phyloP scores from a whole-genome alignment of 2,113 vertebrate species.

The Phalacrocorax carbo region DNA sequence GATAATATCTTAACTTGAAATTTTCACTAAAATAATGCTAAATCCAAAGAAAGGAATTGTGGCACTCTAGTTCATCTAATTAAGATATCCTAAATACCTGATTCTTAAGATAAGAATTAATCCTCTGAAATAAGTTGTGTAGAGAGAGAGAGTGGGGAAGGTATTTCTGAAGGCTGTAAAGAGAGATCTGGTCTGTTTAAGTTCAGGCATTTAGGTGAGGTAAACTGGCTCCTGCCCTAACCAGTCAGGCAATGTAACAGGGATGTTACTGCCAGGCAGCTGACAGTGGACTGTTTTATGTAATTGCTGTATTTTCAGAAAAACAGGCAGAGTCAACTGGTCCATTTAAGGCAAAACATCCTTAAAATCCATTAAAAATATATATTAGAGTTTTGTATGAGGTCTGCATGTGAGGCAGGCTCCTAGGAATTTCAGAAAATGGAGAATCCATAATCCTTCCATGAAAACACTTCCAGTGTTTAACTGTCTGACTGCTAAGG shows the following conservation, averaged over 20 bases:
- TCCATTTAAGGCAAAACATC: neutral
- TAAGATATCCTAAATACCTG: neutral
- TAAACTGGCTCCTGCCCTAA: neutral
- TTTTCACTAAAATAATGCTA: neutral
- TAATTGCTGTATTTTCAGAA: neutral
- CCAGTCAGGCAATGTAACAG: neutral
- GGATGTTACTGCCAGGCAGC: neutral
- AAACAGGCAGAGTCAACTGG: neutral
- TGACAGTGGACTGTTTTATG: neutral
- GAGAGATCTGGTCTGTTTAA: neutral
- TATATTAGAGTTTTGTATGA: neutral
- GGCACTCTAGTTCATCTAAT: neutral
- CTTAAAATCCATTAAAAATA: neutral
- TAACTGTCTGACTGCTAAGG: neutral
- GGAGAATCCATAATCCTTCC: neutral
- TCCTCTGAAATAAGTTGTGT: neutral
- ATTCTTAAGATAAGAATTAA: neutral
- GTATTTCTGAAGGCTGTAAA: neutral
- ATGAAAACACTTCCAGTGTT: neutral
- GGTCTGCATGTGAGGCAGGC: neutral
- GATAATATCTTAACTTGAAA: constrained; percentile 31
- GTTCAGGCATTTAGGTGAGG: neutral
- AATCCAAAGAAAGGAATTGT: neutral
- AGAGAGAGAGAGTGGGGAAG: neutral
- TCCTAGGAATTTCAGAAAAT: neutral